These are phyloP conservation scores for Onychomys arenicola DNA, from an alignment of 2,797 vertebrate species.

Conservation along the genomic window DNA sequence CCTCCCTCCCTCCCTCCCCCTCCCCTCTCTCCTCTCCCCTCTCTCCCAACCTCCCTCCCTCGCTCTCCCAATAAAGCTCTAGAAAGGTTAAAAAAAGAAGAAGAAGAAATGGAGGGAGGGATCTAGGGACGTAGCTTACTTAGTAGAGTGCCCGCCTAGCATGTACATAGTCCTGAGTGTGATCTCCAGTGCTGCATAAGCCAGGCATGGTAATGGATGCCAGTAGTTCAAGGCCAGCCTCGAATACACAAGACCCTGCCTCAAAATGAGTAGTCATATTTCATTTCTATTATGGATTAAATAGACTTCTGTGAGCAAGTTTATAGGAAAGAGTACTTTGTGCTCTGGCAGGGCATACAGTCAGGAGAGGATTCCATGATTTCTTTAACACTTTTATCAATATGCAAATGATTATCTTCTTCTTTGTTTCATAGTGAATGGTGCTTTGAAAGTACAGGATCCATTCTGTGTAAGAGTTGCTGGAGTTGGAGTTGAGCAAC, in stretches of 20 bases:
- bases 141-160: not conserved
- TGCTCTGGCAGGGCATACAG: not conserved
- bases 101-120: not conserved
- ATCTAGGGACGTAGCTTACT: not conserved
- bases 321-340: not conserved
- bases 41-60: too few relatives aligned
- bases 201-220: not conserved
- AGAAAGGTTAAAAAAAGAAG: too few relatives aligned
- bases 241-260: not conserved
- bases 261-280: not conserved
- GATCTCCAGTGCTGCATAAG: not conserved
- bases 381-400: slow-evolving; percentile 51
- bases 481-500: not conserved
- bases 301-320: not conserved
- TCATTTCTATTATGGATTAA: not conserved
- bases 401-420: not conserved
- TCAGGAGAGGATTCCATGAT: slow-evolving; percentile 5
- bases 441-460: slow-evolving; percentile 27
- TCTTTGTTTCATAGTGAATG: slow-evolving; percentile 39
- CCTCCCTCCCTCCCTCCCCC: too few relatives aligned
- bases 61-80: too few relatives aligned
- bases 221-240: not conserved
- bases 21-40: too few relatives aligned
- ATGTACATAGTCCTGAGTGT: not conserved
- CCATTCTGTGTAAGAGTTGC: not conserved